Base-by-base conservation (phyloP, 1,140 invertebrate species). In the Aleiodes sp. region DNA sequence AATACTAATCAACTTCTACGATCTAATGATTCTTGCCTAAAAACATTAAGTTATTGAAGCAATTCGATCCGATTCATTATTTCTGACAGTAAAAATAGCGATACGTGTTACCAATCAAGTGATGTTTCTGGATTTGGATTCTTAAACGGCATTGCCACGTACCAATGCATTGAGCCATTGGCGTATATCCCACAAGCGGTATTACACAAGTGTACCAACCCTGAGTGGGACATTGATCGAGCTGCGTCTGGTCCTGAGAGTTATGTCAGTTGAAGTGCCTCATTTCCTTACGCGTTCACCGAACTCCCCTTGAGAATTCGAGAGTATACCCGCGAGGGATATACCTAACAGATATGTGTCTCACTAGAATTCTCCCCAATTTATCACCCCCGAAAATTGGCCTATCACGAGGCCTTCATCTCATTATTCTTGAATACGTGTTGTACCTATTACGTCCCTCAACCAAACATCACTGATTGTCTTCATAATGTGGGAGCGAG, bases 211-310 rank as follows among this genome's bases (percentile, higher is more conserved):
- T 52, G 43, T 65, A 28, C 21, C 41, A 21, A 56, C 16, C 16
- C 39, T 63, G 60, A 63, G 39, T 61, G 21, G 52, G 67, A 69
- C 67, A 56, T 63, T 69, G 67, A 69, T 69, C 43, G 67, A 69
- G 37, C 24, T 63, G 35, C 28, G 39, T 61, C 33, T 24, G 39
- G 14, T 19, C 61, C 67, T n/a, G 59, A 62, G 67, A 69, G 67
- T 31, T 63, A 69, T 69, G 67, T 69, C 59, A 63, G 59, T 52
- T 46, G 67, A 26, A 63, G 67, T 69, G 67, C 14, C 67, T 69
- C 67, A 69, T 69, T 69, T 63, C 67, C 67, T 69, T 69, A 63
- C 33, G 52, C 46, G 31, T n/a, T n/a, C 39, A 6, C 39, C 39
- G 19, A 43, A 43, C 10, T n/a, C 33, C 59, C 52, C 67, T 63